Evolutionary conservation across 2,888 invertebrate genomes (phyloP).

Genomic region (Podotricha telesiphe): DNA sequence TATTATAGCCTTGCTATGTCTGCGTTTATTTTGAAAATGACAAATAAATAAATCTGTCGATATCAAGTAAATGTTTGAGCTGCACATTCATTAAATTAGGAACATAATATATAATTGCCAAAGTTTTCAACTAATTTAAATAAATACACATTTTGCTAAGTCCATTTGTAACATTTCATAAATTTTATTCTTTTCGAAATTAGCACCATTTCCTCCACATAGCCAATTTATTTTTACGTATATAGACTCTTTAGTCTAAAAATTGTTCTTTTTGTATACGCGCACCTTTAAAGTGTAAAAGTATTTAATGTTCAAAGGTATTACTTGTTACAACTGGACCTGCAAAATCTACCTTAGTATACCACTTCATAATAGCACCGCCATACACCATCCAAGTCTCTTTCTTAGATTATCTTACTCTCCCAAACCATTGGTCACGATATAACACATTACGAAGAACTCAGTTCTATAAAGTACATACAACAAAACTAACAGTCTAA

Average conservation of each 20-base stretch:
- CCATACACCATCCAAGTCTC: conserved; percentile 57
- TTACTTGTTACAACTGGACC: conserved; percentile 56
- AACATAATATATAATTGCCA: conserved; percentile 74
- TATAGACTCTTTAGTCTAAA: conserved; percentile 17
- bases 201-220: conserved; percentile 34
- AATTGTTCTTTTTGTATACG: conserved; percentile 10
- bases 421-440: conserved; percentile 39
- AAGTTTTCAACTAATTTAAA: conserved; percentile 66
- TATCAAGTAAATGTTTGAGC: conserved; percentile 1
- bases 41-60: neutral
- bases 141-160: conserved; percentile 58
- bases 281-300: neutral
- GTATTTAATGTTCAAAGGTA: conserved; percentile 10
- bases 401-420: conserved; percentile 42
- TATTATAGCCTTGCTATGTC: neutral
- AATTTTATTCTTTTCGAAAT: conserved; percentile 7
- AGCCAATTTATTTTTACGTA: conserved; percentile 20
- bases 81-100: conserved; percentile 54
- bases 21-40: neutral
- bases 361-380: conserved; percentile 79
- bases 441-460: conserved; percentile 37
- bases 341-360: conserved; percentile 64
- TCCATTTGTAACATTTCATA: conserved; percentile 51
- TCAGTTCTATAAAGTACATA: conserved; percentile 33
- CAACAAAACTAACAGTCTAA: conserved; percentile 35